Evolutionary conservation across 2,888 invertebrate species (phyloP), one percentile per base, ranked within the genome.

Genomic region (Ferdinandea cuprea): DNA sequence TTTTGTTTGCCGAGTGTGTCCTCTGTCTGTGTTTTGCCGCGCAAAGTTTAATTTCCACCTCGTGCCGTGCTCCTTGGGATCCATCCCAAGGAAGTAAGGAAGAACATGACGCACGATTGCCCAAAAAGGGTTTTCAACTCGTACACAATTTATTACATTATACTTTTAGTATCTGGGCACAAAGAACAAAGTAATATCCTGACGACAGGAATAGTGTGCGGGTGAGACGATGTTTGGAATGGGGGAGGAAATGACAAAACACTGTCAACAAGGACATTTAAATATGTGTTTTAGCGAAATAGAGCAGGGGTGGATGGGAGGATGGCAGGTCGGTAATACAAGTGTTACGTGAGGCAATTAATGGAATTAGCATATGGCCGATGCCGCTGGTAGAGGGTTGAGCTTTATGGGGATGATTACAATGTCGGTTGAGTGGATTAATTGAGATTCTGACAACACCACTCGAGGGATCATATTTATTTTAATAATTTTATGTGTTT

Each of bases 321-420:
- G 5, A 30, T 9, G 21, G 54, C 11, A 3, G 28, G 54, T 28
- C 2, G 13, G 28, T 19, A 28, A n/a, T 54, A 48, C 15, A 63
- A 59, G 46, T 79, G 69, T 61, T 77, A 83, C 81, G 81, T 83
- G 78, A 83, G 81, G 66, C 81, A 78, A 83, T 83, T 83, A 72
- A 83, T 83, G 72, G 68, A 83, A 72, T 72, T 68, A 77, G 81
- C 78, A 81, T 81, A 81, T 46, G 81, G 59, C 63, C 44, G 59
- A 3, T 4, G 28, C n/a, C 0, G 37, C 1, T 19, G 59, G 28
- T 2, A 13, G 11, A 15, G 61, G 58, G 65, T 30, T 58, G 48
- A 48, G 63, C 40, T 63, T 58, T 68, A 61, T 72, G 65, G 66
- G 59, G 81, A 77, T 77, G 77, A 83, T 72, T 77, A 77, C 66